A percentile compares a stretch with the other conserved stretches of the same genome.
Conservation (phyloP, 2,888 invertebrate species). For the Drosophila anomelani region DNA sequence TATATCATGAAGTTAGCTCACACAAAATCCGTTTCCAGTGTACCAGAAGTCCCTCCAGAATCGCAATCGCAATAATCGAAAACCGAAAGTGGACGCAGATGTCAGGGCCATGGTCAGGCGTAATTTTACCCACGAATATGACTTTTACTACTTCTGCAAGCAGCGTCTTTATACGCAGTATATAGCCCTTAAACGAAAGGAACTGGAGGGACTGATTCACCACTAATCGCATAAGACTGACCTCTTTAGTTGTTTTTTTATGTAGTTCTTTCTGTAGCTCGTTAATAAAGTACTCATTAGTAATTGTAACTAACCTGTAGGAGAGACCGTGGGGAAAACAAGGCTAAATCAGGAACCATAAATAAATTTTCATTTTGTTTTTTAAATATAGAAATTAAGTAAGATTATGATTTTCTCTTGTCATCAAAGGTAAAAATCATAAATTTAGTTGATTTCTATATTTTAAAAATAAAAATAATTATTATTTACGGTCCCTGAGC, state of each 20-base stretch:
- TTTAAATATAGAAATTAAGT: too few species aligned
- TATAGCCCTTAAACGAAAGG: slow-evolving; percentile 68
- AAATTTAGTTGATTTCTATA: too few species aligned
- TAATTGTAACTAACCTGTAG: slow-evolving; percentile 39
- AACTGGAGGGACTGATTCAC: slow-evolving; percentile 36
- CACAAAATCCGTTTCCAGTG: slow-evolving; percentile 58
- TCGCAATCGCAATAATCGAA: slow-evolving; percentile 93
- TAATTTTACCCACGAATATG: slow-evolving; percentile 94
- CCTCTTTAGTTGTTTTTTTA: slow-evolving; percentile 19
- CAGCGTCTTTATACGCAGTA: slow-evolving; percentile 92
- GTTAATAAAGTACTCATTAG: slow-evolving; percentile 34
- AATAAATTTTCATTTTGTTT: too few species aligned
- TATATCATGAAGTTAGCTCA: not conserved
- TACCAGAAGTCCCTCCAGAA: slow-evolving; percentile 84
- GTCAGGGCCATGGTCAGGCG: slow-evolving; percentile 92
- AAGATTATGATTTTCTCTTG: too few species aligned
- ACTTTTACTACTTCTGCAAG: slow-evolving; percentile 95
- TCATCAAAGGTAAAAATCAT: too few species aligned
- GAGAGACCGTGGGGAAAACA: not conserved
- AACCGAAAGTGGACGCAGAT: slow-evolving; percentile 92
- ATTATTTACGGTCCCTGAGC: too few species aligned
- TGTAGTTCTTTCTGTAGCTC: slow-evolving; percentile 27
- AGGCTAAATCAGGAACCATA: not conserved
- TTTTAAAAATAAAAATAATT: too few species aligned
- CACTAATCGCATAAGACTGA: slow-evolving; percentile 20